Evolutionary conservation across 1,140 invertebrate species (phyloP).

Genomic region (Riptortus pedestris): DNA sequence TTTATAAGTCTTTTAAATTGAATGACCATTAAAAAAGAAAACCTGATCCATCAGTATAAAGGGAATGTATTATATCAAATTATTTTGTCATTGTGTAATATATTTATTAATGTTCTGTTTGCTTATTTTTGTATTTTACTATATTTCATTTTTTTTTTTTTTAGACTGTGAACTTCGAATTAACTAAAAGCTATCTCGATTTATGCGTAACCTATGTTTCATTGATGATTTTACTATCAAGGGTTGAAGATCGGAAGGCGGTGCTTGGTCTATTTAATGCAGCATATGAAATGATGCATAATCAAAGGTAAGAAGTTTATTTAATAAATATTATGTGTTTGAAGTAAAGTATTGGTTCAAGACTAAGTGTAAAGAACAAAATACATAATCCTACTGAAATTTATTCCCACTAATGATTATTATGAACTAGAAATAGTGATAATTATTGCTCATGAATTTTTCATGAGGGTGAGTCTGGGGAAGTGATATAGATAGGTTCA

Average conservation of each 20-base stretch:
- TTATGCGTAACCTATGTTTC: conserved; percentile 87
- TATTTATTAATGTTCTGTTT: too few species aligned
- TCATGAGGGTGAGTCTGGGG: too few species aligned
- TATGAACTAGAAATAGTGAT: too few species aligned
- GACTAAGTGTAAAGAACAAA: too few species aligned
- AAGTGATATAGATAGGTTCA: too few species aligned
- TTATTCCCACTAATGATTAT: too few species aligned
- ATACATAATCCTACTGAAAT: too few species aligned
- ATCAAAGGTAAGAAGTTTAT: conserved; percentile 48
- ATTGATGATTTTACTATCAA: conserved; percentile 89
- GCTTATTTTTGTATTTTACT: neutral
- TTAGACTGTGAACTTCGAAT: conserved; percentile 84
- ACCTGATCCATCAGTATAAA: too few species aligned
- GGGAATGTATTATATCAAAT: neutral
- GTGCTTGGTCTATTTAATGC: conserved; percentile 95
- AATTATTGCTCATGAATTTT: too few species aligned
- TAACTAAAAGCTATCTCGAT: conserved; percentile 92
- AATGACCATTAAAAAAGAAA: too few species aligned
- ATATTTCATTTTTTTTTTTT: conserved; percentile 32
- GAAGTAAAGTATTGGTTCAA: neutral
- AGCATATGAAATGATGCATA: conserved; percentile 91
- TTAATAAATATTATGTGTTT: neutral
- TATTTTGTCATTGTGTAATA: conserved; percentile 5
- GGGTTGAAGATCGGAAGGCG: conserved; percentile 94
- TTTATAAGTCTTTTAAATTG: too few species aligned